Evolutionary conservation across 2,888 invertebrate genomes (phyloP).

Genomic region (Dynastes hyllus): DNA sequence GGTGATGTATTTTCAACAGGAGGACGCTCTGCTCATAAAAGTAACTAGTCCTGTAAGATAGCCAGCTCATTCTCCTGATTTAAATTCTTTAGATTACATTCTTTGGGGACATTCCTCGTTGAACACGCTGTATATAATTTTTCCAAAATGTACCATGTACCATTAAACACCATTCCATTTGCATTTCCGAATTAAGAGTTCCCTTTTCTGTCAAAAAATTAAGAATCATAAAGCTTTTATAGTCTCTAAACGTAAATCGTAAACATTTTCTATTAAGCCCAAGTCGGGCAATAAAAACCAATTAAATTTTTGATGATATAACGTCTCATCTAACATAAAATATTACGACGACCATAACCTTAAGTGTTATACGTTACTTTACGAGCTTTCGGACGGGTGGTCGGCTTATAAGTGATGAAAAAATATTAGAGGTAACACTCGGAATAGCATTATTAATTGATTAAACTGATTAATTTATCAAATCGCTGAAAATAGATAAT

Average conservation of each 20-base stretch:
- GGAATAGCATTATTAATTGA: neutral
- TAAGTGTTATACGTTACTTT: constrained; percentile 2
- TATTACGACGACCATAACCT: constrained; percentile 3
- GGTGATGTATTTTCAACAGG: too few relatives aligned
- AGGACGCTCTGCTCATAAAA: too few relatives aligned
- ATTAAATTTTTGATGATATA: constrained; percentile 6
- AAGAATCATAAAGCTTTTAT: neutral
- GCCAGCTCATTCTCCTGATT: too few relatives aligned
- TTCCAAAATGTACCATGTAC: too few relatives aligned
- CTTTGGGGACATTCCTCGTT: too few relatives aligned
- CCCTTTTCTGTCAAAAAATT: neutral
- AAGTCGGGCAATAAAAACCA: neutral
- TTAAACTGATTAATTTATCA: neutral
- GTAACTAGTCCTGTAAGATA: too few relatives aligned
- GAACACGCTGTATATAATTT: too few relatives aligned
- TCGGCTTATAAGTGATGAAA: constrained; percentile 2
- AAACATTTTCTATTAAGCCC: constrained; percentile 1
- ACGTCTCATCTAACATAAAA: neutral
- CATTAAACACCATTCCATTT: neutral
- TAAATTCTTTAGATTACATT: too few relatives aligned
- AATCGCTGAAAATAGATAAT: neutral
- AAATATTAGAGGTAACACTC: neutral
- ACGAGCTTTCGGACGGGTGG: neutral
- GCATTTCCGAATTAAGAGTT: neutral
- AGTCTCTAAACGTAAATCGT: neutral